phyloP scores from a whole-genome alignment of 2,888 invertebrate genomes.

The Allophyes oxyacanthae region DNA sequence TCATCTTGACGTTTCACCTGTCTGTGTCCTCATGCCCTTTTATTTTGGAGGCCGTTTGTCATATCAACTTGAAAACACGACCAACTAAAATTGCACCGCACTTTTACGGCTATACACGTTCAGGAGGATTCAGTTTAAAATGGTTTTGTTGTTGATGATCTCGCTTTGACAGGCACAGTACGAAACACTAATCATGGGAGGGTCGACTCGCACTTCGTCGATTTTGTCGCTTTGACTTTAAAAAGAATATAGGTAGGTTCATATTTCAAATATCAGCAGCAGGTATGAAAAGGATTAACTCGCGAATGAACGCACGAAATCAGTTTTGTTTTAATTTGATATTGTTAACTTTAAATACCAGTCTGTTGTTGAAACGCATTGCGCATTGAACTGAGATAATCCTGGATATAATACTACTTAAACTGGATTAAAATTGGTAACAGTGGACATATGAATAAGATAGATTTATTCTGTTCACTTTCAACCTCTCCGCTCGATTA shows the following conservation, averaged over 20 bases:
- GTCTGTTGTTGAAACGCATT: neutral
- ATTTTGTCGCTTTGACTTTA: conserved; percentile 11
- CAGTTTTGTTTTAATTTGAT: conserved; percentile 1
- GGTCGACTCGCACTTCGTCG: conserved; percentile 1
- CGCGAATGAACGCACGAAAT: neutral
- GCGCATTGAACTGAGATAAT: no score
- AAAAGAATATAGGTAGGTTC: no score
- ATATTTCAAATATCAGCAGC: neutral
- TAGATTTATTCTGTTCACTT: no score
- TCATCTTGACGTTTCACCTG: no score
- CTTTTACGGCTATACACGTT: neutral
- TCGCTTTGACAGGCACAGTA: conserved; percentile 3
- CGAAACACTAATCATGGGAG: conserved; percentile 8
- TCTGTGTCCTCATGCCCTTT: neutral
- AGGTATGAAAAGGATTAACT: conserved; percentile 5
- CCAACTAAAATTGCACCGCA: neutral
- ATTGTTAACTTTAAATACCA: neutral
- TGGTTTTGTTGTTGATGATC: conserved; percentile 5
- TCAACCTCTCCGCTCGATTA: no score
- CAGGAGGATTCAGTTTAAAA: conserved; percentile 4
- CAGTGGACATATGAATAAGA: no score
- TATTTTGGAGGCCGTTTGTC: neutral
- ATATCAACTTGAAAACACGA: neutral
- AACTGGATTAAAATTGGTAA: no score
- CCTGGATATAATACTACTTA: no score